Evolutionary conservation across 2,113 vertebrate genomes (phyloP), one percentile per base, ranked within the genome.

Genomic region (Sinocyclocheilus anophthalmus): DNA sequence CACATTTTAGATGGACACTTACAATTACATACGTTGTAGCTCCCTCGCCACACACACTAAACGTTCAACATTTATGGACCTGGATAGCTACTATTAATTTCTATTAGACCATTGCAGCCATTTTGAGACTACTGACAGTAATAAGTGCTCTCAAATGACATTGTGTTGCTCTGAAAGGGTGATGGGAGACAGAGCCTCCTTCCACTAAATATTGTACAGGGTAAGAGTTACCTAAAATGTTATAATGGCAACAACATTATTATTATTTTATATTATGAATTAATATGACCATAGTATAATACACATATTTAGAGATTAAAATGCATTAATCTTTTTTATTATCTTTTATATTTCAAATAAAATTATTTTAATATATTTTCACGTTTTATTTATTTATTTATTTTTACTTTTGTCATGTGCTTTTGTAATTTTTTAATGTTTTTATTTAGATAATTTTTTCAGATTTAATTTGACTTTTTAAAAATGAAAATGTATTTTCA

Each of bases 81-180:
- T 33, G 26, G 24, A 77, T 55, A 55, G 45, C 24, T 77, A 26
- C n/a, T 55, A 77, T 77, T 77, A 26, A 77, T 77, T 77, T 77
- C 24, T 77, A 50, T 76, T 48, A 76, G 42, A 5, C n/a, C 5
- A 13, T 50, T 76, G 42, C 42, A 48, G 42, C 26, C 76, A 55
- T 77, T 55, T 77, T 55, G 76, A 77, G 50, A 22, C 48, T 30
- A 55, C 50, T 55, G 76, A 77, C 24, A 77, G 75, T 55, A 67
- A 16, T 42, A 24, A 42, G 59, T 61, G 55, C 30, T 80, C 55
- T 76, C 73, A 76, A 53, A 76, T 76, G 45, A 42, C 73, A 76
- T 13, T 76, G 73, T 50, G 73, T 14, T 76, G 13, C 24, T 53
- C 77, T 80, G 11, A 39, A 75, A 57, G 4, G 3, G 14, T 16